Conservation (phyloP, 1,140 invertebrate species). For the Drosophila nigromelanica region DNA sequence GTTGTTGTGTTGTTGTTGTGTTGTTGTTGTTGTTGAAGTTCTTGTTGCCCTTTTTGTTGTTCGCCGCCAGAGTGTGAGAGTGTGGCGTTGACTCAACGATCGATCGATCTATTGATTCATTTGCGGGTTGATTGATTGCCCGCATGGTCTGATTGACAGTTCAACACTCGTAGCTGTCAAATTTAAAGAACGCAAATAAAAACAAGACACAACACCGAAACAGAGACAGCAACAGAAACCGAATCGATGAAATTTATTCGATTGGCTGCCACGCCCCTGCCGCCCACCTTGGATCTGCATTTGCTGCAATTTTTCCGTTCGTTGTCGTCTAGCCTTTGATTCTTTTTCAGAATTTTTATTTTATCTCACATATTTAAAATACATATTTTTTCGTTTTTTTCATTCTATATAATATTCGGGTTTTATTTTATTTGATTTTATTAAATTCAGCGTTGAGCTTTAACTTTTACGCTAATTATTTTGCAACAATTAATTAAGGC, state of each 20-base stretch:
- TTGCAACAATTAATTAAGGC: slow-evolving; percentile 76
- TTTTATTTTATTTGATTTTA: slow-evolving; percentile 60
- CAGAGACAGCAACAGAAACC: background rate
- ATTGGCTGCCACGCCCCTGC: background rate
- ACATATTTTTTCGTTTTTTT: background rate
- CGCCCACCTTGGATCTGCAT: background rate
- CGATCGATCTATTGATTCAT: slow-evolving; percentile 27
- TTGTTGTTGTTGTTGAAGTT: background rate
- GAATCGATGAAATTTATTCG: slow-evolving; percentile 4
- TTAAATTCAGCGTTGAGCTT: slow-evolving; percentile 64
- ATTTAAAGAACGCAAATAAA: slow-evolving; percentile 37
- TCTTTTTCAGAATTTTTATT: background rate
- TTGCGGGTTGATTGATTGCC: slow-evolving; percentile 46
- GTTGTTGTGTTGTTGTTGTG: background rate
- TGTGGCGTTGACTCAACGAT: slow-evolving; percentile 30
- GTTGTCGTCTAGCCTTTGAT: background rate
- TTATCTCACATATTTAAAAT: background rate
- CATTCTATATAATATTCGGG: background rate
- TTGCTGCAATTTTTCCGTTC: background rate
- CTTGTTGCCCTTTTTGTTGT: slow-evolving; percentile 41
- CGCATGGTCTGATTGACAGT: slow-evolving; percentile 73
- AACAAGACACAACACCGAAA: slow-evolving; percentile 11
- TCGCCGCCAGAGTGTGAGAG: slow-evolving; percentile 34
- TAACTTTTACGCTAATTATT: slow-evolving; percentile 79
- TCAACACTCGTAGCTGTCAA: slow-evolving; percentile 80